A percentile compares a stretch with the other conserved stretches of the same genome.
Evolutionary conservation across 2,888 invertebrate species (phyloP).

Genomic region (Lymantria monacha): DNA sequence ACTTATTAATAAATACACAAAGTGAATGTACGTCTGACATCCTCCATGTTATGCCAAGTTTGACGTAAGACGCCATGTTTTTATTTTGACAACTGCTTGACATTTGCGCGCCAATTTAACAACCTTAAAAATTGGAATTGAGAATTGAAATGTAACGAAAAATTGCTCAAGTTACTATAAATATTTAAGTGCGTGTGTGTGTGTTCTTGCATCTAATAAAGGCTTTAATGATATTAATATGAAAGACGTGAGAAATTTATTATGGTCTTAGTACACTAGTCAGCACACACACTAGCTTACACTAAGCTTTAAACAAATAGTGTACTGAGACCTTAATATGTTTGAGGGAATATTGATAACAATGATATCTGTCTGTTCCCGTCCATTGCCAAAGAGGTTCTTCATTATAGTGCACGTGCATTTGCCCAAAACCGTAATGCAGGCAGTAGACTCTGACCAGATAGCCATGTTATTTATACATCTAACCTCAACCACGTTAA

Average conservation of each 20-base stretch:
- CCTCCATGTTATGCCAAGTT: too few relatives aligned
- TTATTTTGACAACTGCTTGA: background rate
- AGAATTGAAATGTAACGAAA: constrained; percentile 24
- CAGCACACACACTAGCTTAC: background rate
- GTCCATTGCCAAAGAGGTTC: constrained; percentile 11
- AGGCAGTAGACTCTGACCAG: too few relatives aligned
- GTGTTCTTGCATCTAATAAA: constrained; percentile 26
- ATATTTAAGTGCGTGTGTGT: constrained; percentile 14
- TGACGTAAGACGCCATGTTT: background rate
- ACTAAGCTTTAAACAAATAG: background rate
- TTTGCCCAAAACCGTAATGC: background rate
- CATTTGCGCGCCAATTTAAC: constrained; percentile 23
- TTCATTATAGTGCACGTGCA: constrained; percentile 1
- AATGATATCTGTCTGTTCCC: constrained; percentile 5
- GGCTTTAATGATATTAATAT: constrained; percentile 12
- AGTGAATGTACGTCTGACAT: too few relatives aligned
- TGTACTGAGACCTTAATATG: background rate
- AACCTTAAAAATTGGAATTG: constrained; percentile 31
- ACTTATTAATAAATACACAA: too few relatives aligned
- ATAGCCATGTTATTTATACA: too few relatives aligned
- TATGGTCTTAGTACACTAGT: background rate
- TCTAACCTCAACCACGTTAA: too few relatives aligned
- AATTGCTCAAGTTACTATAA: constrained; percentile 34
- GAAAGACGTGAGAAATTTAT: constrained; percentile 3
- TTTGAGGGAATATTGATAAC: constrained; percentile 6